Evolutionary conservation across 2,113 vertebrate species (phyloP), one percentile per base, ranked within the genome.

Genomic region (Carettochelys insculpta): DNA sequence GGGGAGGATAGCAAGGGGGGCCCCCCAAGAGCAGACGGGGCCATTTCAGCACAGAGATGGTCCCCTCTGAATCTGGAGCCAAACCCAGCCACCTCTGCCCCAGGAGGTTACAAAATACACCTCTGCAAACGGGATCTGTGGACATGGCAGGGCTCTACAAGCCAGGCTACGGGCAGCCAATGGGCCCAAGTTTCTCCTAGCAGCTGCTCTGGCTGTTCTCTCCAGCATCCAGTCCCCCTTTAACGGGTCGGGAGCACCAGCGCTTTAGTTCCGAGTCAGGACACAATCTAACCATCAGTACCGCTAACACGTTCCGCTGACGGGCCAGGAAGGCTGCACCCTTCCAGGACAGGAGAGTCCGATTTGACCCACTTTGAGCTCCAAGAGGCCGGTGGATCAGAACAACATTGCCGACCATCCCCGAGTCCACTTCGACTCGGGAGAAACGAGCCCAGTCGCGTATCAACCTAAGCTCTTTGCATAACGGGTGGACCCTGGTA

Each of bases 231-330:
- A 96, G 94, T 81, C 77, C 83, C 77, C 93, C 96, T 95, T 95
- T 96, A 97, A 97, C 96, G 94, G 96, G 94, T 95, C 83, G 92
- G 89, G 95, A 95, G 97, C 91, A 95, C 96, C 96, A 97, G 96
- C 25, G 1, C 92, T 95, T 96, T 97, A 95, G 92, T 94, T 96
- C 94, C 93, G 94, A 96, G 94, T 92, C 97, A 96, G 93, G 94
- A 96, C 95, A 90, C 92, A 94, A 94, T 82, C 94, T 93, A 97
- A 97, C 94, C 94, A 95, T 90, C 92, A 51, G 89, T 94, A 87
- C 61, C 1, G 93, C 93, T 85, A 89, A 96, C 90, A 88, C 89
- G 92, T 27, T 50, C 50, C 43, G 31, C 76, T 11, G 20, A 50
- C 2, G 7, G 52, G 34, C 34, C 61, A 11, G 20, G 38, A 2